Conservation (phyloP, 2,888 invertebrate species). For the Syritta pipiens region DNA sequence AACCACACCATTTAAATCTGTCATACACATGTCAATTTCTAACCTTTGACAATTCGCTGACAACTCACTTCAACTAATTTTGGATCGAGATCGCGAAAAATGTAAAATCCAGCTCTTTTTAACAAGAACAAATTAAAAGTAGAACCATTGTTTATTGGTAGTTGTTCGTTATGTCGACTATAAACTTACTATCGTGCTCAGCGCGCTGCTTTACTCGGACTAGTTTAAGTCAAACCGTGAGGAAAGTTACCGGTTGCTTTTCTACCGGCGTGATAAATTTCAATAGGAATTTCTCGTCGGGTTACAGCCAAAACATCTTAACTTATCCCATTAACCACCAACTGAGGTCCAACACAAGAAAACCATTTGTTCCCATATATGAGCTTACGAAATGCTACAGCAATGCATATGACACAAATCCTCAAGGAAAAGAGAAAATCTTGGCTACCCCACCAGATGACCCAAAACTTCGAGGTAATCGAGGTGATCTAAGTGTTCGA, state of each 20-base stretch:
- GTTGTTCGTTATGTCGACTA: slow-evolving; percentile 27
- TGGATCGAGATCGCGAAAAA: slow-evolving; percentile 12
- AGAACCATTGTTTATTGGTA: not conserved
- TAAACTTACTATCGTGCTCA: slow-evolving; percentile 41
- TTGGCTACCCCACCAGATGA: too few relatives aligned
- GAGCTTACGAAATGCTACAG: not conserved
- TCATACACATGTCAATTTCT: not conserved
- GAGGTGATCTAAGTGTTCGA: too few relatives aligned
- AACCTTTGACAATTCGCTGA: slow-evolving; percentile 14
- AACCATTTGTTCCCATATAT: slow-evolving; percentile 3
- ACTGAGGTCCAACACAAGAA: slow-evolving; percentile 4
- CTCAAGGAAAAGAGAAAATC: too few relatives aligned
- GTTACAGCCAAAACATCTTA: slow-evolving; percentile 31
- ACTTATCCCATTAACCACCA: slow-evolving; percentile 39
- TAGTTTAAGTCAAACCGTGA: slow-evolving; percentile 19
- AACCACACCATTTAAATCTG: too few relatives aligned
- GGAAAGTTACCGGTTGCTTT: slow-evolving; percentile 7
- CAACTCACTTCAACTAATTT: slow-evolving; percentile 16
- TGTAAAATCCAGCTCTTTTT: slow-evolving; percentile 24
- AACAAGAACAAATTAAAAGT: slow-evolving; percentile 2
- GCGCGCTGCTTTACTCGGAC: slow-evolving; percentile 24
- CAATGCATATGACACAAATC: too few relatives aligned
- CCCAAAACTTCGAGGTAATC: too few relatives aligned
- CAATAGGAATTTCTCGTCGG: slow-evolving; percentile 14
- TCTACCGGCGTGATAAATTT: slow-evolving; percentile 37